Conservation (phyloP, 92 coral and sea anemone species). For the Parazoanthus darwini region DNA sequence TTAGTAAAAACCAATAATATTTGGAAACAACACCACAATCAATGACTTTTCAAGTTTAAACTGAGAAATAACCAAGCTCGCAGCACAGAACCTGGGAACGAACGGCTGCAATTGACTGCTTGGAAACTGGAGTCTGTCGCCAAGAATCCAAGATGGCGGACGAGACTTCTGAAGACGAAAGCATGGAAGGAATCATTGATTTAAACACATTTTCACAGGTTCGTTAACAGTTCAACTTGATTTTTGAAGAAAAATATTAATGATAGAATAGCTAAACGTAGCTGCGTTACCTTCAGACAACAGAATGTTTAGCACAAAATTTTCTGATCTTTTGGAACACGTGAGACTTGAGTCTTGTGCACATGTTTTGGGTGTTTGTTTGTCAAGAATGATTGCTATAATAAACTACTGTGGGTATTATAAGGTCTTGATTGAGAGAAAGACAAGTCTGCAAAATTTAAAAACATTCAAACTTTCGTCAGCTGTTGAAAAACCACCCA, state of each 20-base stretch:
- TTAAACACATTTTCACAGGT: slow-evolving; percentile 14
- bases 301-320: not conserved
- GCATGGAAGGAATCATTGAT: slow-evolving; percentile 11
- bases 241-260: not conserved
- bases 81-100: not conserved
- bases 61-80: too few relatives aligned
- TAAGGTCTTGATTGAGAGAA: too few relatives aligned
- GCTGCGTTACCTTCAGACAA: not conserved
- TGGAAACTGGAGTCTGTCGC: slow-evolving; percentile 13
- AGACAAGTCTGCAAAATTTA: too few relatives aligned
- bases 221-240: not conserved
- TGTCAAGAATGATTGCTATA: not conserved
- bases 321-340: slow-evolving; percentile 3
- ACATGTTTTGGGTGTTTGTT: not conserved
- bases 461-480: too few relatives aligned
- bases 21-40: too few relatives aligned
- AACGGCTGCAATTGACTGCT: slow-evolving; percentile 3
- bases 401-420: too few relatives aligned
- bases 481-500: too few relatives aligned
- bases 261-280: not conserved
- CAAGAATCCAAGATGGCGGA: slow-evolving; percentile 19
- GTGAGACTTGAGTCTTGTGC: not conserved
- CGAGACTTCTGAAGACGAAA: slow-evolving; percentile 2
- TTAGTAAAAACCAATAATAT: too few relatives aligned
- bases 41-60: too few relatives aligned